Conservation (phyloP, 53 echinoderm and acorn worm genomes). For the Temnopleurus reevesii region DNA sequence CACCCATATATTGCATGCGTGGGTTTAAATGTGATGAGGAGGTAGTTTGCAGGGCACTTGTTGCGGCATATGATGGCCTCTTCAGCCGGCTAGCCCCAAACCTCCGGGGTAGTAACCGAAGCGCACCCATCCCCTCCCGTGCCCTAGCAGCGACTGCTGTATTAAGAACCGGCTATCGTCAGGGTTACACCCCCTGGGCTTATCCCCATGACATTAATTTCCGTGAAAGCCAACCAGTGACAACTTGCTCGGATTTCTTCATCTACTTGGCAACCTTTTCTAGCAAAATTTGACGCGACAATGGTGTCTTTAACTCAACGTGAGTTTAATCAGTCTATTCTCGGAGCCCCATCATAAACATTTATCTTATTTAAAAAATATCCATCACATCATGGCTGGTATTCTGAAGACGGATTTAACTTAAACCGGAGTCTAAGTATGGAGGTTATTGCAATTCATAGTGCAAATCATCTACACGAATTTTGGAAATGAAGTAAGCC, state of each 20-base stretch:
- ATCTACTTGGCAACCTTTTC: slow-evolving; percentile 19
- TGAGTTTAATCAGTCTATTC: too few species aligned
- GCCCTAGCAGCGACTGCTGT: background rate
- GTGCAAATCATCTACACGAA: too few species aligned
- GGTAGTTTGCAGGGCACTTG: slow-evolving; percentile 45
- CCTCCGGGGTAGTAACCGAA: slow-evolving; percentile 32
- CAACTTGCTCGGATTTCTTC: slow-evolving; percentile 46
- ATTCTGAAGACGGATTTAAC: too few species aligned
- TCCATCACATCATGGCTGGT: too few species aligned
- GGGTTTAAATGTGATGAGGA: background rate
- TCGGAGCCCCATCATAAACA: too few species aligned
- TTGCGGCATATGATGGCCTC: slow-evolving; percentile 25
- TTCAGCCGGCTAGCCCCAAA: background rate
- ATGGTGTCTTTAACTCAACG: background rate
- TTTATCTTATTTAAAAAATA: too few species aligned
- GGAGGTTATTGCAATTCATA: too few species aligned
- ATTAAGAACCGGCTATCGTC: slow-evolving; percentile 33
- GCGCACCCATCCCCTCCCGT: slow-evolving; percentile 24
- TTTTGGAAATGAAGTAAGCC: too few species aligned
- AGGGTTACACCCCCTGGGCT: slow-evolving; percentile 42
- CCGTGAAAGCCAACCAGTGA: slow-evolving; percentile 42
- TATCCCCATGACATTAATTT: slow-evolving; percentile 54
- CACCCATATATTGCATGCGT: background rate
- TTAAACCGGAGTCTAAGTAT: too few species aligned
- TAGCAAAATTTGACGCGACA: background rate